Base-by-base conservation (phyloP, 2,888 invertebrate genomes). In the Chaetoderma sp. region DNA sequence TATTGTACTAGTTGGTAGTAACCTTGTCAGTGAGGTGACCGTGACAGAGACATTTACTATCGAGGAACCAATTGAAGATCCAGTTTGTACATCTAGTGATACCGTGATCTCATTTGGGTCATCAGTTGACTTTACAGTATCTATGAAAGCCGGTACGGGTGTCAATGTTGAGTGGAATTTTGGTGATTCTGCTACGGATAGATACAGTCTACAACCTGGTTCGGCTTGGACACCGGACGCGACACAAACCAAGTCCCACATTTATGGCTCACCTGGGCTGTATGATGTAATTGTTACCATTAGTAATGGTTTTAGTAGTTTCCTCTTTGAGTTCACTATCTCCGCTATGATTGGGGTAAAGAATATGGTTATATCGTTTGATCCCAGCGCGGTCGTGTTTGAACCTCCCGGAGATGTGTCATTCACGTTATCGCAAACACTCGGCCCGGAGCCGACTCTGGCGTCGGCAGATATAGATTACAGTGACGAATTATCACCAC, bases 391-490 rank as follows among this genome's bases (percentile, higher is more conserved):
- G 73, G 39, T 56, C 50, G 28, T 45, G 44, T 64, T 6, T 21
- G 21, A 16, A 25, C 47, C 25, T 8, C n/a, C 58, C 8, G 42
- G 63, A 5, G 27, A 50, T 18, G 45, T 59, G 23, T 27, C 28
- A 21, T 36, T 60, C n/a, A 32, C 30, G n/a, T 68, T 66, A 58
- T n/a, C 58, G 6, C 33, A 45, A 60, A 8, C 18, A 4, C 16
- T 16, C 3, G 60, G 63, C 16, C 13, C 28, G 1, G 30, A 49
- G 1, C 80, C 80, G 1, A 76, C 75, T 27, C 73, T 65, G 18
- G 78, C 80, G 10, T 67, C 23, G 1, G 67, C 74, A 10, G 33
- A 42, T 0, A 63, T 82, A 18, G 60, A 73, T 55, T 80, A 74
- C 66, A 80, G 77, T 16, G 78, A 80, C 60, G 68, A 57, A 8